Evolutionary conservation across 2,113 vertebrate genomes (phyloP).

Genomic region (Syngnathoides biaculeatus): DNA sequence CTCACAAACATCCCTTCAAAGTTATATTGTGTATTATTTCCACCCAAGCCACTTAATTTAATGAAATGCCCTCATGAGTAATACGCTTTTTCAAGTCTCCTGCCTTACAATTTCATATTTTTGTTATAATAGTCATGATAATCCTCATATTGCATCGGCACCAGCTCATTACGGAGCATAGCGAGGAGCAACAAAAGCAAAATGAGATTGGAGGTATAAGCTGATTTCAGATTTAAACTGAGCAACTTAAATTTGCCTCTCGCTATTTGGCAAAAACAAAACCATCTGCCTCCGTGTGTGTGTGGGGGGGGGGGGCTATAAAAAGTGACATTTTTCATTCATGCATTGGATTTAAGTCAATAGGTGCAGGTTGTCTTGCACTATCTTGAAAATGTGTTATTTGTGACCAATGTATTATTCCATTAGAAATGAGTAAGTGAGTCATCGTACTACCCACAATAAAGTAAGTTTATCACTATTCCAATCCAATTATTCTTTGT

Average conservation of each 20-base stretch:
- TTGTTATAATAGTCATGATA: constrained; percentile 44
- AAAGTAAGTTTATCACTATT: too few relatives aligned
- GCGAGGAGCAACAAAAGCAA: constrained; percentile 54
- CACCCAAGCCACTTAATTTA: constrained; percentile 46
- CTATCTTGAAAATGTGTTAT: neutral
- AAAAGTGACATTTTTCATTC: neutral
- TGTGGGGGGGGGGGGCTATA: neutral
- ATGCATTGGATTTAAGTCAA: neutral
- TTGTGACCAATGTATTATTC: neutral
- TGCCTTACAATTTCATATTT: constrained; percentile 33
- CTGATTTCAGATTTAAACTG: constrained; percentile 71
- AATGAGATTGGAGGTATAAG: constrained; percentile 68
- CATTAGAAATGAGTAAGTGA: too few relatives aligned
- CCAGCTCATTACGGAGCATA: constrained; percentile 46
- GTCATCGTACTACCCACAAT: too few relatives aligned
- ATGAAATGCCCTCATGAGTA: constrained; percentile 41
- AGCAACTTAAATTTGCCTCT: constrained; percentile 57
- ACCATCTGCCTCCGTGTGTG: constrained; percentile 47
- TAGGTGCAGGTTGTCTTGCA: neutral
- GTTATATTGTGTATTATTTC: constrained; percentile 11
- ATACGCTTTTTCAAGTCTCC: constrained; percentile 25
- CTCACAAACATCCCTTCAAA: constrained; percentile 5
- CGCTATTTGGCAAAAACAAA: constrained; percentile 57
- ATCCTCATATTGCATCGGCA: constrained; percentile 13
- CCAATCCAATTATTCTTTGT: too few relatives aligned